A percentile compares a stretch with the other conserved stretches of the same genome.
phyloP scores from a whole-genome alignment of 2,113 vertebrate genomes.

The Phyllostomus hastatus region DNA sequence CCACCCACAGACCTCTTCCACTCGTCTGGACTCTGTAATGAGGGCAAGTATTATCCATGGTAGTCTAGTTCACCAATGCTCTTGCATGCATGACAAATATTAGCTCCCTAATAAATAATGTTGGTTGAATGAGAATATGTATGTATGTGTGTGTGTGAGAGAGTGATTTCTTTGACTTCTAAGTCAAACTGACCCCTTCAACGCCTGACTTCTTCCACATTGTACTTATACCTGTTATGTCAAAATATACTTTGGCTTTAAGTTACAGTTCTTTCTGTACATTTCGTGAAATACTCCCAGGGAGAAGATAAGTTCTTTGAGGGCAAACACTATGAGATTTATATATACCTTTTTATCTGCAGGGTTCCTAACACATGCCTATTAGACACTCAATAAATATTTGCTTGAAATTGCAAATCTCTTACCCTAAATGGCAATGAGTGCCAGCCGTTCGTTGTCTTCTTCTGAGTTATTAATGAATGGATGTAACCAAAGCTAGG shows the following conservation, averaged over 20 bases:
- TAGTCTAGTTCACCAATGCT: background rate
- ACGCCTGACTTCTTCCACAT: background rate
- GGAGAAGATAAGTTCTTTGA: background rate
- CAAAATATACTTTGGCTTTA: background rate
- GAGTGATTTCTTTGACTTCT: background rate
- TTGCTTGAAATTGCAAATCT: background rate
- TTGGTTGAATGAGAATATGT: background rate
- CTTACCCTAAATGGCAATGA: background rate
- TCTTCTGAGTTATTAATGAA: background rate
- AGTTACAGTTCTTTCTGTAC: background rate
- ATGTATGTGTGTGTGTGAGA: background rate
- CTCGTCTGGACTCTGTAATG: background rate
- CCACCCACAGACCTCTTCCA: background rate
- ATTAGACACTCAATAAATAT: background rate
- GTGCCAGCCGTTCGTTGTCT: background rate
- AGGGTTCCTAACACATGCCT: background rate
- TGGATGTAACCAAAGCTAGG: background rate
- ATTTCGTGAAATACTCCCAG: background rate
- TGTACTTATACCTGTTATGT: background rate
- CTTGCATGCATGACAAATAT: background rate
- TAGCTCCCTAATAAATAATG: background rate
- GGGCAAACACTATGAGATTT: background rate
- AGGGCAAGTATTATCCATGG: background rate
- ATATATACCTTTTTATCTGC: background rate
- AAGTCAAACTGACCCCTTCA: background rate